These are phyloP conservation scores for Drosophila arizonae DNA, from an alignment of 1,140 invertebrate species.

Conservation along the genomic window DNA sequence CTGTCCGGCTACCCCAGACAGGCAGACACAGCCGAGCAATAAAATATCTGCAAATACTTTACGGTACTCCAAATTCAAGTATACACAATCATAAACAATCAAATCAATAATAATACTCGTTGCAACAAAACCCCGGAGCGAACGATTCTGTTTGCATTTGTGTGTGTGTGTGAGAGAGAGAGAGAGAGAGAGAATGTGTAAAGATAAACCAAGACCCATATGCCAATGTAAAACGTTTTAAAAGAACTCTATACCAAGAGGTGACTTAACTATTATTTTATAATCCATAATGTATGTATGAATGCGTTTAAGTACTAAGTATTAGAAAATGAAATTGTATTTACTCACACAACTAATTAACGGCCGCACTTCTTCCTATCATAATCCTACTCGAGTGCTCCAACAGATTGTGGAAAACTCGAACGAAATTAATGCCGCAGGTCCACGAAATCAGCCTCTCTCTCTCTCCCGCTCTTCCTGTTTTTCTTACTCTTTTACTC, in stretches of 20 bases:
- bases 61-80: conserved; percentile 19
- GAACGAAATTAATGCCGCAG: no score
- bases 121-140: conserved; percentile 18
- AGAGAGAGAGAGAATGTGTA: background rate
- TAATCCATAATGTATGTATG: no score
- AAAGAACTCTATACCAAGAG: background rate
- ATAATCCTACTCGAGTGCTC: no score
- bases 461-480: no score
- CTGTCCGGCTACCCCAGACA: background rate
- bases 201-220: conserved; percentile 41
- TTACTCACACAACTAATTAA: no score
- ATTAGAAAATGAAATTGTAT: no score
- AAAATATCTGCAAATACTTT: conserved; percentile 29
- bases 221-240: conserved; percentile 6
- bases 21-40: conserved; percentile 11
- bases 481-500: no score
- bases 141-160: background rate
- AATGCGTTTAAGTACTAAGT: no score
- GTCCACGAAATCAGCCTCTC: no score
- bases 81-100: conserved; percentile 30
- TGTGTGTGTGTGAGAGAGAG: no score
- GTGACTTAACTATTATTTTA: background rate
- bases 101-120: conserved; percentile 47
- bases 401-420: no score
- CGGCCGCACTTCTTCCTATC: no score